Evolutionary conservation across 1,140 invertebrate species (phyloP), one percentile per base, ranked within the genome.

Genomic region (Drosophila tropicalis): DNA sequence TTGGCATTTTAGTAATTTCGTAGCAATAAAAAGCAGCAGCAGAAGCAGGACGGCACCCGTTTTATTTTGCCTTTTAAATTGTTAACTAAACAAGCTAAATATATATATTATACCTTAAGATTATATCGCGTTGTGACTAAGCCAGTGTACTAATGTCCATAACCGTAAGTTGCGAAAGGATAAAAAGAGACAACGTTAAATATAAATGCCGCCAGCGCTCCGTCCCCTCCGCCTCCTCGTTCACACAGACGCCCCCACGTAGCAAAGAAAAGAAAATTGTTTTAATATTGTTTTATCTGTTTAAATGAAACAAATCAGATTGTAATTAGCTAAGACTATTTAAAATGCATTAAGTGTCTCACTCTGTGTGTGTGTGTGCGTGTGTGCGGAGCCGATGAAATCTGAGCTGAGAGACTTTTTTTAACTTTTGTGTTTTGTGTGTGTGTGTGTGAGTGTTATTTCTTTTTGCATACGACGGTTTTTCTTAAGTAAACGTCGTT

Each of bases 91-190:
- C 67, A 47, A 66, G 19, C 75, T 78, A 69, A 36, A 36, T 47
- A 56, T 36, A 69, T 29, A 56, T 41, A 51, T 51, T 51, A 3
- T 25, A 68, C 41, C 80, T 84, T 84, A 63, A 72, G 68, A 54
- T 78, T 72, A 57, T 41, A 89, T 70, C 72, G 73, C 57, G 67
- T 76, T 72, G 74, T 71, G 81, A 87, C 65, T 80, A 77, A 89
- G 70, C 63, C 67, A 77, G 73, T 81, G 58, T 74, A 84, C 87
- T 90, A 82, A 90, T 90, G 87, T 90, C 87, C 83, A 90, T 90
- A 84, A 90, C 87, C 87, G 87, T 90, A 90, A 90, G 87, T 90
- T 67, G 36, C 4, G 25, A 60, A 44, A 22, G 57, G 40, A 22
- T 17, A 39, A 57, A 22, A 22, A 12, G 47, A 54, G 47, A 9